These are phyloP conservation scores for Stenoptilia bipunctidactyla DNA, from an alignment of 2,888 invertebrate genomes.

Conservation along the genomic window DNA sequence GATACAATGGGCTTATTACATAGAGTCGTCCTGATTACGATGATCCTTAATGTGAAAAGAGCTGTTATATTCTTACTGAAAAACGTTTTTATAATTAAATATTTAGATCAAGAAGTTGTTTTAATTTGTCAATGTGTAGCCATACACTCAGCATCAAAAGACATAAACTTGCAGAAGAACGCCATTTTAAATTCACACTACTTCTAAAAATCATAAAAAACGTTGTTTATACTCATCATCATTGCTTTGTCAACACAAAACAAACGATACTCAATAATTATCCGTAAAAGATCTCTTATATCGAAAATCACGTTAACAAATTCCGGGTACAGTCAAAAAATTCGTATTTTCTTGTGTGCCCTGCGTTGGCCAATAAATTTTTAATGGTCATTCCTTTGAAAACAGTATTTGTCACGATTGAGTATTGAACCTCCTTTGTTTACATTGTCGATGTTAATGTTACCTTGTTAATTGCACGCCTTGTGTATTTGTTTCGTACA, in stretches of 20 bases:
- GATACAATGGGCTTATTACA: too few species aligned
- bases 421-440: conserved; percentile 30
- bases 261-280: background rate
- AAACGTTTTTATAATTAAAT: too few species aligned
- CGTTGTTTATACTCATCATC: background rate
- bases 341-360: conserved; percentile 39
- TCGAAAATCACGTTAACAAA: background rate
- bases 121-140: too few species aligned
- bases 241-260: background rate
- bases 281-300: background rate
- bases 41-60: too few species aligned
- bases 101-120: too few species aligned
- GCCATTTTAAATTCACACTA: too few species aligned
- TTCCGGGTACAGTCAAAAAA: background rate
- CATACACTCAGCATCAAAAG: too few species aligned
- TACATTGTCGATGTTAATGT: conserved; percentile 47
- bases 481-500: conserved; percentile 40
- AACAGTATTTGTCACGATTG: conserved; percentile 42
- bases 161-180: too few species aligned
- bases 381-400: conserved; percentile 51
- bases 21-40: too few species aligned
- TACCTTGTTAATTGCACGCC: conserved; percentile 38
- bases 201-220: too few species aligned
- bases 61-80: too few species aligned
- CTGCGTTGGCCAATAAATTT: conserved; percentile 24